A percentile compares a stretch with the other conserved stretches of the same genome.
phyloP scores from a whole-genome alignment of 1,140 invertebrate species.

The Rhynchophorus ferrugineus region DNA sequence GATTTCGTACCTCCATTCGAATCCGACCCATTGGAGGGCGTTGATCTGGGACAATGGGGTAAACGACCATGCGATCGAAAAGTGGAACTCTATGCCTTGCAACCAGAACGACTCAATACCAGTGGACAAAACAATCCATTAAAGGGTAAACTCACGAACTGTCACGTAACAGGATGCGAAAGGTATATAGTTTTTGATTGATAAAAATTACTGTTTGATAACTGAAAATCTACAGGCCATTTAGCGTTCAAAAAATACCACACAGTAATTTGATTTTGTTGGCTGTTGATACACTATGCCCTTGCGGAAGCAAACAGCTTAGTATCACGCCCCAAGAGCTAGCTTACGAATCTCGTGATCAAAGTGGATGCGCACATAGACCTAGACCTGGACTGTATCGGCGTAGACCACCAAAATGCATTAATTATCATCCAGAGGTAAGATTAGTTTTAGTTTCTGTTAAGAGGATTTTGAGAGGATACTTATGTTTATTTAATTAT shows the following conservation, averaged over 20 bases:
- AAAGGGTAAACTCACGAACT: conserved; percentile 86
- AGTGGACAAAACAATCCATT: conserved; percentile 67
- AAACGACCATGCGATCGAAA: conserved; percentile 76
- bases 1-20: conserved; percentile 38
- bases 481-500: conserved; percentile 29
- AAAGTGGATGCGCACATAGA: conserved; percentile 36
- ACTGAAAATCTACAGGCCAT: conserved; percentile 55
- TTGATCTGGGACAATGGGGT: conserved; percentile 40
- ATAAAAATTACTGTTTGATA: conserved; percentile 4
- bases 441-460: conserved; percentile 16
- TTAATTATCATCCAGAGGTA: conserved; percentile 82
- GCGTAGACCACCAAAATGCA: conserved; percentile 67
- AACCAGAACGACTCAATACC: conserved; percentile 70
- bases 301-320: conserved; percentile 76
- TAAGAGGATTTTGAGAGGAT: background rate
- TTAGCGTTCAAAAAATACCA: conserved; percentile 87
- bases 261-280: conserved; percentile 85
- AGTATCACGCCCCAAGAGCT: conserved; percentile 73
- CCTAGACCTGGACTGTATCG: conserved; percentile 43
- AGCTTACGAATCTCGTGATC: conserved; percentile 36
- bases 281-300: conserved; percentile 82
- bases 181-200: conserved; percentile 56
- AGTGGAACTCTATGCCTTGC: conserved; percentile 78
- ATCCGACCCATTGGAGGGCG: conserved; percentile 42
- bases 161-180: conserved; percentile 81